phyloP scores from a whole-genome alignment of 2,797 vertebrate genomes.

The Darevskia mixta region DNA sequence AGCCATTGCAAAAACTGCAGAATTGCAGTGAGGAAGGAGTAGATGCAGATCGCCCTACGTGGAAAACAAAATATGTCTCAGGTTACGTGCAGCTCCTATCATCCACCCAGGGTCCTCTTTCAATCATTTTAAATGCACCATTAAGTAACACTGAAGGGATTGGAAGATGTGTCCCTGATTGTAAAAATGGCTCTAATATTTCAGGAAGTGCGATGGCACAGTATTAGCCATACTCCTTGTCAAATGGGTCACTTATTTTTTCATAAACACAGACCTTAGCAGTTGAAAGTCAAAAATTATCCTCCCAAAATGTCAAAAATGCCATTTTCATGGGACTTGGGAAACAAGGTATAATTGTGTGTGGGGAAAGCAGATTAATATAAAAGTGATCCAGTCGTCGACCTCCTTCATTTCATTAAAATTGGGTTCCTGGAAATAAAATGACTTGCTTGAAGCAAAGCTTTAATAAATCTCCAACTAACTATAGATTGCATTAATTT shows the following conservation, averaged over 20 bases:
- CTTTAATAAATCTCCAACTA: slow-evolving; percentile 47
- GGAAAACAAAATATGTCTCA: slow-evolving; percentile 53
- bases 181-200: slow-evolving; percentile 53
- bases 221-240: slow-evolving; percentile 22
- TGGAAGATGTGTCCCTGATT: slow-evolving; percentile 42
- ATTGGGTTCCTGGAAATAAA: slow-evolving; percentile 34
- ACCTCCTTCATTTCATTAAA: slow-evolving; percentile 40
- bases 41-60: slow-evolving; percentile 29
- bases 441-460: slow-evolving; percentile 41
- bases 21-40: slow-evolving; percentile 29
- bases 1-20: slow-evolving; percentile 53
- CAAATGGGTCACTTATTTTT: slow-evolving; percentile 45
- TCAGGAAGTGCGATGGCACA: slow-evolving; percentile 30
- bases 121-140: slow-evolving; percentile 51
- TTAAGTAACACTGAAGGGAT: slow-evolving; percentile 51
- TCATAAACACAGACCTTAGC: slow-evolving; percentile 20
- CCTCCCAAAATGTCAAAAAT: slow-evolving; percentile 28
- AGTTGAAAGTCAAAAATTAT: slow-evolving; percentile 40
- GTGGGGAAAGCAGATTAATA: slow-evolving; percentile 33
- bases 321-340: slow-evolving; percentile 22
- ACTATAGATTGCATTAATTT: slow-evolving; percentile 34
- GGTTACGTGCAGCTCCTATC: slow-evolving; percentile 44
- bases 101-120: slow-evolving; percentile 46
- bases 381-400: slow-evolving; percentile 31
- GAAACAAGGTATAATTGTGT: slow-evolving; percentile 28